A percentile compares a stretch with the other conserved stretches of the same genome.
Conservation (phyloP, 2,113 vertebrate species). For the Megaceryle maxima region DNA sequence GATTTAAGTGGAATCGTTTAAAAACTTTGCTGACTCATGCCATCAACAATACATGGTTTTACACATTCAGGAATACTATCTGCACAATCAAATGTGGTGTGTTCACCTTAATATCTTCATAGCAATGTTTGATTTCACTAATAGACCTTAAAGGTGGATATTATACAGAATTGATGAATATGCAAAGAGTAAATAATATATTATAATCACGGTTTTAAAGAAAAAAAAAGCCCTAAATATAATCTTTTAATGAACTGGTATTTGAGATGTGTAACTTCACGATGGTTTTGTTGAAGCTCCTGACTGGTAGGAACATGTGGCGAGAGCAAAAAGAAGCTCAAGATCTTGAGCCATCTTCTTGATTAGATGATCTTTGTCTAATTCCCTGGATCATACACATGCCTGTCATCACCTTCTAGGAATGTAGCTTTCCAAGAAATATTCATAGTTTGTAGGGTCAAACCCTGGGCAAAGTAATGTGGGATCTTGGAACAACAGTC, state of each 20-base stretch:
- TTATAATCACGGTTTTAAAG: not conserved
- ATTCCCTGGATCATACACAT: not conserved
- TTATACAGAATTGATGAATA: not conserved
- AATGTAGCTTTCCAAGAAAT: not conserved
- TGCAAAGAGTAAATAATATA: not conserved
- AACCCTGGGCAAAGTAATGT: not conserved
- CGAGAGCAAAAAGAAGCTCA: not conserved
- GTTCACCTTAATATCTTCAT: not conserved
- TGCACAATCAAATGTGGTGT: not conserved
- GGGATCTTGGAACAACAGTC: not conserved
- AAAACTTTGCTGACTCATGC: not conserved
- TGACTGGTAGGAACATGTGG: not conserved
- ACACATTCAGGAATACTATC: not conserved
- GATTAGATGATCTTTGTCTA: not conserved
- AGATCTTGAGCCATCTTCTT: constrained; percentile 9
- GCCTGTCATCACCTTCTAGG: not conserved
- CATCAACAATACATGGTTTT: not conserved
- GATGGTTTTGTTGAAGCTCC: not conserved
- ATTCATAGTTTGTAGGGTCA: not conserved
- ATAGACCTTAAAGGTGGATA: not conserved
- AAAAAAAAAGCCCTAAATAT: not conserved
- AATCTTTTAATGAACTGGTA: not conserved
- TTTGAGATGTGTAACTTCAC: not conserved
- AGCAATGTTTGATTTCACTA: not conserved
- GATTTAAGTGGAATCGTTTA: not conserved